Conservation (phyloP, 2,888 invertebrate genomes). For the Anthrax anthrax region DNA sequence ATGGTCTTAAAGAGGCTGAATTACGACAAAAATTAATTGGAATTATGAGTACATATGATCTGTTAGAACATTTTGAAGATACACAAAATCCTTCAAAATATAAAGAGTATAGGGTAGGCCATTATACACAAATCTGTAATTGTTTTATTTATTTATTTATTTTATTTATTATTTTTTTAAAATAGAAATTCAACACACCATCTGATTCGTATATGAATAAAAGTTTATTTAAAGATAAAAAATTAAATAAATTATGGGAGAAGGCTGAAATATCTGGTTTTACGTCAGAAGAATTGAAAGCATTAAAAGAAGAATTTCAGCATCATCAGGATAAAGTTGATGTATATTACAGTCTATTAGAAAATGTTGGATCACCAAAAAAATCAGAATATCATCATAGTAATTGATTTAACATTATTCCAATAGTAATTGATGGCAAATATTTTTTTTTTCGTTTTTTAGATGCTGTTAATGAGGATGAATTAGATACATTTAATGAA, state of each 20-base stretch:
- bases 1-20: conserved; percentile 69
- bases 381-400: conserved; percentile 48
- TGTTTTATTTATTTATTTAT: too few species aligned
- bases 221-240: conserved; percentile 77
- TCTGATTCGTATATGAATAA: conserved; percentile 51
- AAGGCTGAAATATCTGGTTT: conserved; percentile 84
- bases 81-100: conserved; percentile 40
- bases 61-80: conserved; percentile 67
- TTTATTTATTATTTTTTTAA: background rate
- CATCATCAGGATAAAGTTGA: conserved; percentile 90
- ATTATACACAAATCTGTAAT: too few species aligned
- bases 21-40: conserved; percentile 64
- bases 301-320: conserved; percentile 73
- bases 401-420: conserved; percentile 27
- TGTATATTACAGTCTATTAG: conserved; percentile 68
- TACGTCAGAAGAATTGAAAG: conserved; percentile 63
- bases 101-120: conserved; percentile 24
- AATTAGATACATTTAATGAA: conserved; percentile 56
- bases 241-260: conserved; percentile 75
- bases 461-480: conserved; percentile 63
- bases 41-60: conserved; percentile 67
- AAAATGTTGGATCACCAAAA: conserved; percentile 44
- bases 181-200: conserved; percentile 26
- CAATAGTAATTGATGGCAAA: background rate
- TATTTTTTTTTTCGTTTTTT: conserved; percentile 7